Evolutionary conservation across 1,140 invertebrate genomes (phyloP).

Genomic region (Bilobella aurantiaca): DNA sequence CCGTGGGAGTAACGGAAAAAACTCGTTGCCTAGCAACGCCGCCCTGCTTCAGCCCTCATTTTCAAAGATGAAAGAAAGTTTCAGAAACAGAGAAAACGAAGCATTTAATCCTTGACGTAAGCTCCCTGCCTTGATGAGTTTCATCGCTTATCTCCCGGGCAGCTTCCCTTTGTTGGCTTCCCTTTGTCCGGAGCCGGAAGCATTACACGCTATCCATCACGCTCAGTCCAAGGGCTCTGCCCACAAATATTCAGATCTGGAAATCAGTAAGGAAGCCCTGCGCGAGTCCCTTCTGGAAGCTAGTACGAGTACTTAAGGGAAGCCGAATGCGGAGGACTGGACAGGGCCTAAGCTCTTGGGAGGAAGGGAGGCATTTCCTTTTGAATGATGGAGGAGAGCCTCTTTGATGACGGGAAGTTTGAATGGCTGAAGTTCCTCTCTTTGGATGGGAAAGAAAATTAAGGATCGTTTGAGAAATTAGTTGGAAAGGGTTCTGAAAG

Average conservation of each 20-base stretch:
- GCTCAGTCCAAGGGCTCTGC: background rate
- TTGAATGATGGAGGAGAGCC: background rate
- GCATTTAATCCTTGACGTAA: background rate
- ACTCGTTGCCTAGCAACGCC: too few relatives aligned
- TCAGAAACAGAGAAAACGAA: background rate
- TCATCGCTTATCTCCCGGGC: background rate
- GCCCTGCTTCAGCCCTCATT: too few relatives aligned
- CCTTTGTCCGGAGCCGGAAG: background rate
- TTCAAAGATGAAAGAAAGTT: background rate
- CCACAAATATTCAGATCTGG: background rate
- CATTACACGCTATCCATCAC: background rate
- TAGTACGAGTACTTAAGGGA: background rate
- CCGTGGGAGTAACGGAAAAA: too few relatives aligned
- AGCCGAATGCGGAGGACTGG: background rate
- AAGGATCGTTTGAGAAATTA: slow-evolving; percentile 5
- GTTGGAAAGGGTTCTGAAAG: slow-evolving; percentile 9
- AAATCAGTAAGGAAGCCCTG: too few relatives aligned
- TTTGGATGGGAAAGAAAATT: background rate
- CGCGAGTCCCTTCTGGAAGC: background rate
- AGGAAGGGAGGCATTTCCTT: background rate
- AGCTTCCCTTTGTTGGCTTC: background rate
- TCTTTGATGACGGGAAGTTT: background rate
- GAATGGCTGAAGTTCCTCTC: background rate
- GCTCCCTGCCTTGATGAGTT: background rate
- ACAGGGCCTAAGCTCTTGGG: background rate